phyloP scores from a whole-genome alignment of 2,888 invertebrate genomes.

The Drosophila subquinaria region DNA sequence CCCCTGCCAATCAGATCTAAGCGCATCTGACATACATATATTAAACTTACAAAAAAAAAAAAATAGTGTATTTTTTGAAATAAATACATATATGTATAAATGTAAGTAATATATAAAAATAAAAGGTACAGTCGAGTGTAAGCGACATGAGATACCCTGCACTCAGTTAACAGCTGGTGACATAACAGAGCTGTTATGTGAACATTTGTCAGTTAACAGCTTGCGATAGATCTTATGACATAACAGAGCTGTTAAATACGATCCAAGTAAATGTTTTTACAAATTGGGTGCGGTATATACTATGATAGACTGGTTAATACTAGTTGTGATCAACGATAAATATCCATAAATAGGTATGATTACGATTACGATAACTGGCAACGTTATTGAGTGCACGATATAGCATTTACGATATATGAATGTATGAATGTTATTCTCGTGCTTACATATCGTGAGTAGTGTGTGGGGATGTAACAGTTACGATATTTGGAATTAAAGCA shows the following conservation, averaged over 20 bases:
- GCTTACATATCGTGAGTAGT: background rate
- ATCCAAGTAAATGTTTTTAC: background rate
- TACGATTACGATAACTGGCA: constrained; percentile 24
- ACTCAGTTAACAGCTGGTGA: background rate
- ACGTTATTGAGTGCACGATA: constrained; percentile 23
- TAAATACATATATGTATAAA: background rate
- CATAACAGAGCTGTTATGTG: constrained; percentile 1
- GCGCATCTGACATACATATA: constrained; percentile 1
- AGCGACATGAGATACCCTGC: constrained; percentile 15
- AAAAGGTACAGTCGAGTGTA: constrained; percentile 14
- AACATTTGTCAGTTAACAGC: background rate
- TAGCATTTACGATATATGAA: background rate
- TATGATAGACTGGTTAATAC: constrained; percentile 55
- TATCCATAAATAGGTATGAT: constrained; percentile 50
- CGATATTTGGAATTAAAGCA: constrained; percentile 78
- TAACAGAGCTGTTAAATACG: background rate
- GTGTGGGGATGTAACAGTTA: constrained; percentile 41
- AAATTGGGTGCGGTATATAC: background rate
- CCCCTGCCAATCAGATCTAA: constrained; percentile 15
- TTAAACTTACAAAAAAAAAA: constrained; percentile 10
- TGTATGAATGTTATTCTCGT: background rate
- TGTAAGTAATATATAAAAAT: constrained; percentile 3
- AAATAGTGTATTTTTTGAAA: background rate
- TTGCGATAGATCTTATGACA: background rate
- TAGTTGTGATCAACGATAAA: constrained; percentile 58